Conservation (phyloP, 2,113 vertebrate genomes). For the Xiphophorus hellerii region DNA sequence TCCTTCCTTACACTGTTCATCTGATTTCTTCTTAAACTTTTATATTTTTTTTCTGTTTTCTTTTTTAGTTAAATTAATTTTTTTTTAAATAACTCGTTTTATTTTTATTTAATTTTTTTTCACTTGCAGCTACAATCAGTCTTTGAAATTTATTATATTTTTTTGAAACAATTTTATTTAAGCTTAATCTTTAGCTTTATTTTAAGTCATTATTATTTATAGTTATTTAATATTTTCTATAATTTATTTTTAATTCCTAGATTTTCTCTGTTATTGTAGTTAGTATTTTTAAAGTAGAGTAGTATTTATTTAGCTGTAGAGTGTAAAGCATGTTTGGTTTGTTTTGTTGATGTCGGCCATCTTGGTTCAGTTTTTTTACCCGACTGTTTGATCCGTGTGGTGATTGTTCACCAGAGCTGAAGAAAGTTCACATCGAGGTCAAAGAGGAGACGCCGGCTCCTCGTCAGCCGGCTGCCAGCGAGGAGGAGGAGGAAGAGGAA, state of each 20-base stretch:
- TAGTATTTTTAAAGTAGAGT: no score
- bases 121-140: neutral
- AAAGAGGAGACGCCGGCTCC: conserved; percentile 86
- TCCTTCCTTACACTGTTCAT: neutral
- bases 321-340: no score
- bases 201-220: no score
- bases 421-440: conserved; percentile 94
- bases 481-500: conserved; percentile 86
- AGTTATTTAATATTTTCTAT: no score
- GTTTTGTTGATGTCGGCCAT: neutral
- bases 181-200: no score
- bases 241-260: no score
- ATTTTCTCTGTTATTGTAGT: no score
- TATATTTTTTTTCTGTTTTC: no score
- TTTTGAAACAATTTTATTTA: no score
- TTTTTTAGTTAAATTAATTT: no score
- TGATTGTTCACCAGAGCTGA: conserved; percentile 80
- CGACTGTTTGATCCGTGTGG: neutral
- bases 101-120: no score
- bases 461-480: conserved; percentile 74
- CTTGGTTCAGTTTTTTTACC: neutral
- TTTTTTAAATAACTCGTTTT: neutral
- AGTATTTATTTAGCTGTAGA: no score
- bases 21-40: neutral
- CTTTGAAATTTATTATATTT: neutral